phyloP scores from a whole-genome alignment of 2,113 vertebrate species.

The Cyprinodon variegatus region DNA sequence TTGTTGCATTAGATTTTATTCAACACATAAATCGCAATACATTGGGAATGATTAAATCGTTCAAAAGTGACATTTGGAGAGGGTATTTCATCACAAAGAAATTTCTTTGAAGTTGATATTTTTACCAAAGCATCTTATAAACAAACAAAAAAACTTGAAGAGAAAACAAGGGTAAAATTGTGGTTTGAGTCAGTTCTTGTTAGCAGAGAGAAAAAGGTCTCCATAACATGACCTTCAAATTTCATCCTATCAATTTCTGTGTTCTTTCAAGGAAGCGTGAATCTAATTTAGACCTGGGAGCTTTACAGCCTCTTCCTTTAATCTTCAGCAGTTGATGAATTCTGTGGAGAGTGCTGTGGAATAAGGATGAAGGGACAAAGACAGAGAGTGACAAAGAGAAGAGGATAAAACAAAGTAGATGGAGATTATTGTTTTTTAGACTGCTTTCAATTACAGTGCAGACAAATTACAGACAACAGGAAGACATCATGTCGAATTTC shows the following conservation, averaged over 20 bases:
- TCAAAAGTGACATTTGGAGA: not conserved
- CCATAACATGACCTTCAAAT: constrained; percentile 74
- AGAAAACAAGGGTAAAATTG: constrained; percentile 3
- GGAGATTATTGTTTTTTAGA: constrained; percentile 24
- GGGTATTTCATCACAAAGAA: constrained; percentile 3
- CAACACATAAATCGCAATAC: not conserved
- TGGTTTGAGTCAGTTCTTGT: not conserved
- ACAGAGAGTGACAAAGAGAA: not conserved
- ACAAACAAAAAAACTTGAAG: not conserved
- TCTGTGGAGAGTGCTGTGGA: constrained; percentile 29
- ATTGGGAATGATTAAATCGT: not conserved
- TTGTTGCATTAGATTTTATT: not conserved
- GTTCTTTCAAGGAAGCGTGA: constrained; percentile 78
- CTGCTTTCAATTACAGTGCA: constrained; percentile 38
- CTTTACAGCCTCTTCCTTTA: constrained; percentile 71
- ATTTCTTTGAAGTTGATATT: constrained; percentile 35
- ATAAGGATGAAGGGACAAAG: constrained; percentile 16
- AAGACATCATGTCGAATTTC: constrained; percentile 41
- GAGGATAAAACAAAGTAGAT: constrained; percentile 16
- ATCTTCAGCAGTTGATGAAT: constrained; percentile 72
- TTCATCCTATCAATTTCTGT: constrained; percentile 72
- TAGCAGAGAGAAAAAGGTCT: constrained; percentile 26
- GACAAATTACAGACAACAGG: constrained; percentile 35
- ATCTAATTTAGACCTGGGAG: constrained; percentile 77
- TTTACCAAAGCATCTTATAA: constrained; percentile 2